Conservation (phyloP, 2,113 vertebrate genomes). For the Zapus hudsonius region DNA sequence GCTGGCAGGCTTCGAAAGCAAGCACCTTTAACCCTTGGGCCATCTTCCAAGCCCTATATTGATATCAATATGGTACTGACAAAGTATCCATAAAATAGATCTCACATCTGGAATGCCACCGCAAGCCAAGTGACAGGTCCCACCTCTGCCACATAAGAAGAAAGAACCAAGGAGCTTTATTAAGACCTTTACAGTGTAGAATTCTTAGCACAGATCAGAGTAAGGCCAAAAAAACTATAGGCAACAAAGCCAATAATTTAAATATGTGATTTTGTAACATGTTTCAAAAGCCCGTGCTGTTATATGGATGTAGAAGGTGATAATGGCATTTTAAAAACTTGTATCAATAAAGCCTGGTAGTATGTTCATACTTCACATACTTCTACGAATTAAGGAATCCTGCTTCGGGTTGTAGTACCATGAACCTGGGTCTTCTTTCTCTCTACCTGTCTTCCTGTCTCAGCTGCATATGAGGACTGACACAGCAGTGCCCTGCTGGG, state of each 20-base stretch:
- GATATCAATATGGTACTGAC: neutral
- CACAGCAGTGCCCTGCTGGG: accelerated
- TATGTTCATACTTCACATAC: neutral
- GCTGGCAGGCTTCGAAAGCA: neutral
- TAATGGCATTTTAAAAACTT: neutral
- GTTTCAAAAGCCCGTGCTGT: neutral
- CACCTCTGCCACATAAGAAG: neutral
- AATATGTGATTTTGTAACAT: neutral
- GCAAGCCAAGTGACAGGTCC: neutral
- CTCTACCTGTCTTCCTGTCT: neutral
- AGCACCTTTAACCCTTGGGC: neutral
- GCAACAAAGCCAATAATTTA: neutral
- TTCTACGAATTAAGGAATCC: neutral
- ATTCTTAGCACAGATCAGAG: neutral
- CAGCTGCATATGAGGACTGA: neutral
- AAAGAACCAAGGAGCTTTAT: neutral
- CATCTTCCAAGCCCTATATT: neutral
- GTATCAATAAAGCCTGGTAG: neutral
- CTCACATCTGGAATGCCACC: neutral
- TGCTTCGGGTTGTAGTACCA: neutral
- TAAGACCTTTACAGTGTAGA: accelerated
- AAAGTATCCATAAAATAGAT: neutral
- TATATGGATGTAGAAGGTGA: neutral
- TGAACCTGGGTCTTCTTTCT: neutral
- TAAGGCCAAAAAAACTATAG: neutral